Base-by-base conservation (phyloP, 2,797 vertebrate genomes). In the Sebastes reedi region DNA sequence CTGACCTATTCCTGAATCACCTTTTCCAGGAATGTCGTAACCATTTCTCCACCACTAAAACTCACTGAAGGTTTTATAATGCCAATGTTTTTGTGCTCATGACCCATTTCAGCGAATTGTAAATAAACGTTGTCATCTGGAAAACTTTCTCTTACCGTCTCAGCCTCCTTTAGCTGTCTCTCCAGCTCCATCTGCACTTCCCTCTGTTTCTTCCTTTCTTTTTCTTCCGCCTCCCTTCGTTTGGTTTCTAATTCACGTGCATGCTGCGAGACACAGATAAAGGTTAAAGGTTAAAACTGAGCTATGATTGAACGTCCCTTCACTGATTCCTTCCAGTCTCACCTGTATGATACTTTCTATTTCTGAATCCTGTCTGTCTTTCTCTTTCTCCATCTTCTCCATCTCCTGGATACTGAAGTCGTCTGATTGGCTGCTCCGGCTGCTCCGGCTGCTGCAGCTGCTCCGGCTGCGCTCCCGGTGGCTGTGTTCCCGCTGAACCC, bases 331-430 rank as follows among this genome's bases (percentile, higher is more conserved):
- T 22, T 16, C 52, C 16, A 8, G 39, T 32, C 61, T 76, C n/a
- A 94, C 94, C 92, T 95, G 91, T 27, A 95, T 94, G 85, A 95
- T 94, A 84, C 56, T 93, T 65, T 95, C 94, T 52, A 94, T 94
- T 79, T 94, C 92, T 30, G 87, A 72, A 36, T 94, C 90, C 71
- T 94, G 90, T 34, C 70, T 89, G 60, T 94, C 91, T 30, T 82
- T 92, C 18, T 90, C 89, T 46, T 73, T 90, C 65, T 93, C 92
- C 30, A 52, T 59, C 75, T 60, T 87, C 61, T 92, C 92, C 62
- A 67, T 2, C 29, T 92, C 92, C 5, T 87, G 90, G 56, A 60
- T 22, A 11, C 24, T 89, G 3, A 67, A 81, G 78, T 94, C 92
- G 4, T 94, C 92, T 0, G 92, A 94, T 72, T 94, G 88, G 87